Conservation (phyloP, 2,888 invertebrate species). For the Ophion obscuratus region DNA sequence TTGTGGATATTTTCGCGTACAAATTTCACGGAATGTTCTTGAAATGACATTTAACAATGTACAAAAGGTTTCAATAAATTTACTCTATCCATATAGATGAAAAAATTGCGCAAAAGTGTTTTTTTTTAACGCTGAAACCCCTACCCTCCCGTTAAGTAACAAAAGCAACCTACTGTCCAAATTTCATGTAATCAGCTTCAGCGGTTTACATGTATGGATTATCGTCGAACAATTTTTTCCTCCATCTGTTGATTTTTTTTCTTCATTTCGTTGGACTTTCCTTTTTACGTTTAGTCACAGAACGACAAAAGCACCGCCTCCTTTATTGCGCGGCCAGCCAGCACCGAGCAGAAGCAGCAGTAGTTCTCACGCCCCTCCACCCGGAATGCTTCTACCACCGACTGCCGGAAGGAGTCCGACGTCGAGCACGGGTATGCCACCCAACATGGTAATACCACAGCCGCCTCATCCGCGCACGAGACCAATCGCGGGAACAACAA, state of each 20-base stretch:
- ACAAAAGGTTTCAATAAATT: no score
- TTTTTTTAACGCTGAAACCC: no score
- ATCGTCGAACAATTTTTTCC: not conserved
- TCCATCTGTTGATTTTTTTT: not conserved
- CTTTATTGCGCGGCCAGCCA: constrained; percentile 81
- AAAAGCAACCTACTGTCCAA: no score
- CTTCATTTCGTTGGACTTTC: not conserved
- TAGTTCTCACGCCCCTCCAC: constrained; percentile 83
- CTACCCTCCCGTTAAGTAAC: no score
- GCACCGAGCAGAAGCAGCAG: constrained; percentile 82
- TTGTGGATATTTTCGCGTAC: no score
- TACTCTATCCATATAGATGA: no score
- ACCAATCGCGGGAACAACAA: constrained; percentile 77
- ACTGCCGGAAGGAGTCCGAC: constrained; percentile 84
- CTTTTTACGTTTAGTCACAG: constrained; percentile 75
- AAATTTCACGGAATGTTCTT: no score
- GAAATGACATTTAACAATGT: no score
- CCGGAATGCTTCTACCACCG: constrained; percentile 85
- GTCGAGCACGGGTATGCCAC: constrained; percentile 84
- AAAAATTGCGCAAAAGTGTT: no score
- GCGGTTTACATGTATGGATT: no score
- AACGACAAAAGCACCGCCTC: constrained; percentile 81
- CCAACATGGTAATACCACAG: constrained; percentile 85
- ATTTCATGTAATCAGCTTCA: no score
- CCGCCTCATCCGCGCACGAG: constrained; percentile 84